Conservation (phyloP, 2,113 vertebrate genomes). For the Stictonetta naevosa region DNA sequence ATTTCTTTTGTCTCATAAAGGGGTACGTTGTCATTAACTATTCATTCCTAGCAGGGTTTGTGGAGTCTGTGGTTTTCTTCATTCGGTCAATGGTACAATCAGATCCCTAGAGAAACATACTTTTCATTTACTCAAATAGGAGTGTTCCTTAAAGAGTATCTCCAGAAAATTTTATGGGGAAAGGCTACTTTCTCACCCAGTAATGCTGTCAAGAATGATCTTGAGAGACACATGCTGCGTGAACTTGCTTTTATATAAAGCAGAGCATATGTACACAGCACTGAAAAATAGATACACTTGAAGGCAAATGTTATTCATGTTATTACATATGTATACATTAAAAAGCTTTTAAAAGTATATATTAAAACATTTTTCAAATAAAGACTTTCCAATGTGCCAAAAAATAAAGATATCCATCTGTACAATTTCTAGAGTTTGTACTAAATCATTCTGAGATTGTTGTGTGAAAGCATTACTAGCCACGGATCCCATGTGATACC, state of each 20-base stretch:
- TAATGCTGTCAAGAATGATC: constrained; percentile 45
- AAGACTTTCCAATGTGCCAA: background rate
- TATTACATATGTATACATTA: background rate
- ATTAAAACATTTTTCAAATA: constrained; percentile 43
- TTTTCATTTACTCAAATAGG: constrained; percentile 51
- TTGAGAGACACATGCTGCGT: background rate
- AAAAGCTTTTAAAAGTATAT: constrained; percentile 6
- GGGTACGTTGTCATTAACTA: background rate
- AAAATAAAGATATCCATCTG: constrained; percentile 22
- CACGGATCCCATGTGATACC: background rate
- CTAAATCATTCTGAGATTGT: background rate
- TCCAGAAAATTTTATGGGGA: constrained; percentile 13
- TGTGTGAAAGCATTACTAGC: constrained; percentile 10
- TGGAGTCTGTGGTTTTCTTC: constrained; percentile 48
- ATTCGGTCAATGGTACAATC: background rate
- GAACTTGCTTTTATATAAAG: constrained; percentile 45
- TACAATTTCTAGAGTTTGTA: background rate
- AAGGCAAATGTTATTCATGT: background rate
- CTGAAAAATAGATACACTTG: constrained; percentile 41
- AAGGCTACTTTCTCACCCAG: constrained; percentile 56
- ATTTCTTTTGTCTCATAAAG: constrained; percentile 2
- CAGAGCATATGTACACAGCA: background rate
- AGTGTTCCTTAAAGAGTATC: constrained; percentile 19
- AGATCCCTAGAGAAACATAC: background rate
- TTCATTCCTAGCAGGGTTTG: background rate